Evolutionary conservation across 2,797 vertebrate genomes (phyloP).

Genomic region (Anisognathus igniventris): DNA sequence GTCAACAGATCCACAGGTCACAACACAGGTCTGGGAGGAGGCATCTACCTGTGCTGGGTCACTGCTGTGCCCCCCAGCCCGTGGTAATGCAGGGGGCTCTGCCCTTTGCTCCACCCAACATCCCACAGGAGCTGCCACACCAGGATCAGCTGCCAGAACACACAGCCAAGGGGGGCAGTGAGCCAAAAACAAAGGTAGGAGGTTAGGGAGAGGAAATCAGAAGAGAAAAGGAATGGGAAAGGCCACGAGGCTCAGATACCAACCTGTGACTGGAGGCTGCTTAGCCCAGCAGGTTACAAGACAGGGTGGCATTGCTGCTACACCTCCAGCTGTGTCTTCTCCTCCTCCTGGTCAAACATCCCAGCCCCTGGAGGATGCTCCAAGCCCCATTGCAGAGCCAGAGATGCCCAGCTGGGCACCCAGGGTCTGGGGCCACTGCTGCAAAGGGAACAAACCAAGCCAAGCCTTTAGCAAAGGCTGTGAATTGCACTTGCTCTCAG

Average conservation of each 20-base stretch:
- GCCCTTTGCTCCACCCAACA: background rate
- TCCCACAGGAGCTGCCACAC: background rate
- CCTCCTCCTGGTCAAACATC: background rate
- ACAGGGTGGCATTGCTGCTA: background rate
- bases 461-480: background rate
- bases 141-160: background rate
- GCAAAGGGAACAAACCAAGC: background rate
- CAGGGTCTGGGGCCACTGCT: background rate
- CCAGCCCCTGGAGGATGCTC: background rate
- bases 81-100: accelerated
- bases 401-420: background rate
- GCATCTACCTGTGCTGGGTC: background rate
- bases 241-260: background rate
- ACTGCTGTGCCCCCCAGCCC: background rate
- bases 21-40: background rate
- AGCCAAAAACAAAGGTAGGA: background rate
- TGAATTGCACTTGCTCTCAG: background rate
- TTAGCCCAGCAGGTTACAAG: background rate
- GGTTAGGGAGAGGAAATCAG: background rate
- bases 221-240: background rate
- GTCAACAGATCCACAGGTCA: accelerated
- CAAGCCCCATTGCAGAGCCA: background rate
- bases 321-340: background rate
- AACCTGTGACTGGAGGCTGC: background rate
- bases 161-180: background rate